Evolutionary conservation across 2,797 vertebrate species (phyloP).

Genomic region (Danio aesculapii): DNA sequence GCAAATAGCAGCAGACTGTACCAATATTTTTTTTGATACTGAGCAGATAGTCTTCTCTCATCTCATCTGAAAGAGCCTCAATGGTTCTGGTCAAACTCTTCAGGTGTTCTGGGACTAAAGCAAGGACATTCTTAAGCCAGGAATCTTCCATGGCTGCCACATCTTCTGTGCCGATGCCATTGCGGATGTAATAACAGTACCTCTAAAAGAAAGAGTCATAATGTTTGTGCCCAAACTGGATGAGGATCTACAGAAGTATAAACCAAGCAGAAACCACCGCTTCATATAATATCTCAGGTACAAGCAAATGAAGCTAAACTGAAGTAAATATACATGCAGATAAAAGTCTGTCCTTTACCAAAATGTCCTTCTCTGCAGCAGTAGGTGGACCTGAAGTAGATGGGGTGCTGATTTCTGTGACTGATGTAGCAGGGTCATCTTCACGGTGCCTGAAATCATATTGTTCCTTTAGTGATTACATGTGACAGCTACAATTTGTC

Average conservation of each 20-base stretch:
- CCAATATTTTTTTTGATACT: constrained; percentile 85
- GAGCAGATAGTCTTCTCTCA: constrained; percentile 85
- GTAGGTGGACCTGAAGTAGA: constrained; percentile 55
- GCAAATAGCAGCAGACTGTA: constrained; percentile 55
- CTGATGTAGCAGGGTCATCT: constrained; percentile 46
- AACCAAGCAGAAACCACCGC: not conserved
- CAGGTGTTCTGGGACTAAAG: constrained; percentile 78
- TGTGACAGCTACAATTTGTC: not conserved
- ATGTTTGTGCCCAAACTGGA: not conserved
- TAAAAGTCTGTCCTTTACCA: constrained; percentile 73
- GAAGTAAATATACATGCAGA: not conserved
- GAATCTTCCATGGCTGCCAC: constrained; percentile 84
- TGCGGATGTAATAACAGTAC: constrained; percentile 83
- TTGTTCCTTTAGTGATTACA: not conserved
- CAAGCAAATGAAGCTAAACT: not conserved
- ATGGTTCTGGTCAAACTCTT: constrained; percentile 70
- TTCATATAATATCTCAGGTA: not conserved
- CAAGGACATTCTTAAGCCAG: constrained; percentile 80
- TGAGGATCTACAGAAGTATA: not conserved
- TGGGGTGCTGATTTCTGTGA: constrained; percentile 60
- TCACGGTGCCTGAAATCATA: constrained; percentile 74
- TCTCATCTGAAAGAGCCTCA: constrained; percentile 79
- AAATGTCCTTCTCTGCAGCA: constrained; percentile 71
- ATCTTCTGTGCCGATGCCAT: constrained; percentile 81
- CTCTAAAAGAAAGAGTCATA: constrained; percentile 71